phyloP scores from a whole-genome alignment of 2,797 vertebrate genomes.

The Alcedo atthis region DNA sequence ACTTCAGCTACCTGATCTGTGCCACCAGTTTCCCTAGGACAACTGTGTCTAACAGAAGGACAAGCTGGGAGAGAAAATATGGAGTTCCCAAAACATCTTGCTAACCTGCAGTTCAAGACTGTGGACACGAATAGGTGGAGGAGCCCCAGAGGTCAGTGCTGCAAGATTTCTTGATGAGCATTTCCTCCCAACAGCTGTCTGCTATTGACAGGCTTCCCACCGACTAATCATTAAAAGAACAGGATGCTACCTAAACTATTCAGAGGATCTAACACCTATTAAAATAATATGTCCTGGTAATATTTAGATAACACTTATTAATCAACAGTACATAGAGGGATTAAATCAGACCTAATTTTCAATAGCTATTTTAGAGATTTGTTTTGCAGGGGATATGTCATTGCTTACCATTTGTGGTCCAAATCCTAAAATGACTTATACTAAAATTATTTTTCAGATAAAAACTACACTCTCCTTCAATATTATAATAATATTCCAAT shows the following conservation, averaged over 20 bases:
- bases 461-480: neutral
- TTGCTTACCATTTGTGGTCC: conserved; percentile 33
- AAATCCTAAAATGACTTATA: conserved; percentile 14
- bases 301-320: neutral
- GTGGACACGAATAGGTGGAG: neutral
- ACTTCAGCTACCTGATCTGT: neutral
- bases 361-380: conserved; percentile 38
- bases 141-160: neutral
- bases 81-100: fast-evolving
- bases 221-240: neutral
- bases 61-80: neutral
- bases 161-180: neutral
- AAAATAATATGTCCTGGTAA: neutral
- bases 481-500: neutral
- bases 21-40: neutral
- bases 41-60: neutral
- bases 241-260: neutral
- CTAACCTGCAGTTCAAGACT: neutral
- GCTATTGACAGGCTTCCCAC: neutral
- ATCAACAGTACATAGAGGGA: neutral
- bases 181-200: neutral
- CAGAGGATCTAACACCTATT: neutral
- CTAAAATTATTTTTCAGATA: neutral
- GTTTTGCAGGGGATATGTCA: conserved; percentile 15
- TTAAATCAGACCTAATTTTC: conserved; percentile 55